Evolutionary conservation across 1,140 invertebrate genomes (phyloP).

Genomic region (Cepaea nemoralis): DNA sequence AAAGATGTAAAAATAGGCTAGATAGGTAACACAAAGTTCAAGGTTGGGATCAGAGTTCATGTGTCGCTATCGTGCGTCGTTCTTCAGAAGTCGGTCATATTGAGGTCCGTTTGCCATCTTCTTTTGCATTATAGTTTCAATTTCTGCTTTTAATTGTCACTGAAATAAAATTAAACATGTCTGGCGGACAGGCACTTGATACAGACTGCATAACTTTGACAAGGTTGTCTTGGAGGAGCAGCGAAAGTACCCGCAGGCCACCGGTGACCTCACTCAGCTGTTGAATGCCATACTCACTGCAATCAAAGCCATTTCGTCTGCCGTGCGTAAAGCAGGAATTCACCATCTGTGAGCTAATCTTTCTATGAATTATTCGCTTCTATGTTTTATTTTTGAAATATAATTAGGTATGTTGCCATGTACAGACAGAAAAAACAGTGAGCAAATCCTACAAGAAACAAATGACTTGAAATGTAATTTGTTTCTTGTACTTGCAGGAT

Average conservation of each 20-base stretch:
- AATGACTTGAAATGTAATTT: conserved; percentile 3
- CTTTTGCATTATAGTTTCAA: no score
- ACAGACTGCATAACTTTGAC: conserved; percentile 85
- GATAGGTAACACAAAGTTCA: no score
- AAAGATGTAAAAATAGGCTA: no score
- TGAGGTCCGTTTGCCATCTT: no score
- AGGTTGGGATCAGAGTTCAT: not conserved
- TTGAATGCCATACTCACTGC: conserved; percentile 95
- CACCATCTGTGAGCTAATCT: conserved; percentile 75
- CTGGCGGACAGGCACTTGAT: conserved; percentile 53
- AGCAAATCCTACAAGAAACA: no score
- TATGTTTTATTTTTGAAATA: not conserved
- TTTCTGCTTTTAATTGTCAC: no score
- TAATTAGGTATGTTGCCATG: not conserved
- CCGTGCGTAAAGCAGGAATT: conserved; percentile 96
- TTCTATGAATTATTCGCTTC: no score
- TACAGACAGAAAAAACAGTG: no score
- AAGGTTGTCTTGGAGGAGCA: conserved; percentile 93
- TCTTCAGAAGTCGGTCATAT: not conserved
- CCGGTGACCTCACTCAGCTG: conserved; percentile 95
- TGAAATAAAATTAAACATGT: conserved; percentile 9
- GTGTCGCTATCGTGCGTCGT: not conserved
- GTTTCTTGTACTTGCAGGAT: no score
- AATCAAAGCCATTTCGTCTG: conserved; percentile 96
- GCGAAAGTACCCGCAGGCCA: conserved; percentile 84